A percentile compares a stretch with the other conserved stretches of the same genome.
Evolutionary conservation across 2,113 vertebrate species (phyloP).

Genomic region (Macquaria australasica): DNA sequence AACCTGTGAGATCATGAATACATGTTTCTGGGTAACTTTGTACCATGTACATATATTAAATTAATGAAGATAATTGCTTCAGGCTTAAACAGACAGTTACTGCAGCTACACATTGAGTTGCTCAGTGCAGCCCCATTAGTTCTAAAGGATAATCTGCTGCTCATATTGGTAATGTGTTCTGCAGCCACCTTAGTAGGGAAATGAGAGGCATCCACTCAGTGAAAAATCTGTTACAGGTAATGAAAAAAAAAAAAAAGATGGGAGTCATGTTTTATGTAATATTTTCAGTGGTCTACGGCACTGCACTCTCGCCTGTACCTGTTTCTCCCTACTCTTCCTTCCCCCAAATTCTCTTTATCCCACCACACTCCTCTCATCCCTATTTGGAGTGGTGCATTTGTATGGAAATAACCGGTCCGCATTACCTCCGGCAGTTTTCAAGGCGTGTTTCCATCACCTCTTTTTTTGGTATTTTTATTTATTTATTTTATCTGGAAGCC

Average conservation of each 20-base stretch:
- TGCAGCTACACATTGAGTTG: slow-evolving; percentile 42
- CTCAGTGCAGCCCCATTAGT: slow-evolving; percentile 29
- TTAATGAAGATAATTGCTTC: slow-evolving; percentile 75
- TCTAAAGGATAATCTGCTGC: slow-evolving; percentile 55
- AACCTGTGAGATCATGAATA: slow-evolving; percentile 61
- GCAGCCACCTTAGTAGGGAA: slow-evolving; percentile 46
- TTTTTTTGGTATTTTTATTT: slow-evolving; percentile 31
- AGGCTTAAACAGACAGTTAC: slow-evolving; percentile 62
- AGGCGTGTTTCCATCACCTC: slow-evolving; percentile 69
- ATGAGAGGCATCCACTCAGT: slow-evolving; percentile 60
- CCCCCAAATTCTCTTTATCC: slow-evolving; percentile 61
- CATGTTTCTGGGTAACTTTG: slow-evolving; percentile 49
- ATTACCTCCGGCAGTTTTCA: slow-evolving; percentile 78
- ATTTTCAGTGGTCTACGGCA: slow-evolving; percentile 45
- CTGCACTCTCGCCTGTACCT: slow-evolving; percentile 37
- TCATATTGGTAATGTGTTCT: slow-evolving; percentile 33
- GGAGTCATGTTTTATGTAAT: slow-evolving; percentile 68
- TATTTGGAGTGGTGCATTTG: slow-evolving; percentile 73
- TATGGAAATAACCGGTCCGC: slow-evolving; percentile 80
- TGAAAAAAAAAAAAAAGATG: slow-evolving; percentile 63
- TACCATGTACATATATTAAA: slow-evolving; percentile 64
- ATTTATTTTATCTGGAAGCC: slow-evolving; percentile 62
- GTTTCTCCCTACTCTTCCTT: slow-evolving; percentile 38
- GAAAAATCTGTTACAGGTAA: slow-evolving; percentile 70
- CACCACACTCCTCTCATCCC: slow-evolving; percentile 63